phyloP scores from a whole-genome alignment of 2,113 vertebrate species.

The Salminus brasiliensis region DNA sequence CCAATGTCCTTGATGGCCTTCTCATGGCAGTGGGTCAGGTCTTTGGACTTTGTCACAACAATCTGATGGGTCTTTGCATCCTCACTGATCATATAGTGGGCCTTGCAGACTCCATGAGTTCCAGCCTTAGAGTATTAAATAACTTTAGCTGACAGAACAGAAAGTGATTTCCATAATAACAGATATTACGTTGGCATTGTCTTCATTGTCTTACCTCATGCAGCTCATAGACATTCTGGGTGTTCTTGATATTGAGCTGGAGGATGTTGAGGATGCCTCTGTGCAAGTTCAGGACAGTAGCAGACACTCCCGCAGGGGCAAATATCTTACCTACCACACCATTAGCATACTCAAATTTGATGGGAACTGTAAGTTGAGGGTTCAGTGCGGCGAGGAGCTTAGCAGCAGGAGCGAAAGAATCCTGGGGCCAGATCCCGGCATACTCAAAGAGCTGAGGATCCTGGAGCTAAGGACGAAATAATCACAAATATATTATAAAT shows the following conservation, averaged over 20 bases:
- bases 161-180: neutral
- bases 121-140: neutral
- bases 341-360: conserved; percentile 78
- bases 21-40: conserved; percentile 82
- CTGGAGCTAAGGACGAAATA: conserved; percentile 62
- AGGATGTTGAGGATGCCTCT: conserved; percentile 78
- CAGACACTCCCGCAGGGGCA: conserved; percentile 68
- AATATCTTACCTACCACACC: conserved; percentile 75
- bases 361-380: conserved; percentile 66
- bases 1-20: conserved; percentile 73
- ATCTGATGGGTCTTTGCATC: conserved; percentile 67
- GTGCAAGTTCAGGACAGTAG: conserved; percentile 74
- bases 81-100: conserved; percentile 79
- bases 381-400: conserved; percentile 70
- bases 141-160: neutral
- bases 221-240: conserved; percentile 81
- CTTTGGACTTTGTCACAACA: conserved; percentile 77
- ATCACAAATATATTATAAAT: neutral
- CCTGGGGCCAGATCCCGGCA: conserved; percentile 75
- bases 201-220: conserved; percentile 76
- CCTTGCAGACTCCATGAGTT: conserved; percentile 83
- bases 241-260: conserved; percentile 78
- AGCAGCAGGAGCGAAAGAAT: conserved; percentile 67
- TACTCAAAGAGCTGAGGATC: conserved; percentile 74
- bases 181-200: conserved; percentile 17